phyloP scores from a whole-genome alignment of 2,113 vertebrate genomes.

The Harpagus bidentatus region DNA sequence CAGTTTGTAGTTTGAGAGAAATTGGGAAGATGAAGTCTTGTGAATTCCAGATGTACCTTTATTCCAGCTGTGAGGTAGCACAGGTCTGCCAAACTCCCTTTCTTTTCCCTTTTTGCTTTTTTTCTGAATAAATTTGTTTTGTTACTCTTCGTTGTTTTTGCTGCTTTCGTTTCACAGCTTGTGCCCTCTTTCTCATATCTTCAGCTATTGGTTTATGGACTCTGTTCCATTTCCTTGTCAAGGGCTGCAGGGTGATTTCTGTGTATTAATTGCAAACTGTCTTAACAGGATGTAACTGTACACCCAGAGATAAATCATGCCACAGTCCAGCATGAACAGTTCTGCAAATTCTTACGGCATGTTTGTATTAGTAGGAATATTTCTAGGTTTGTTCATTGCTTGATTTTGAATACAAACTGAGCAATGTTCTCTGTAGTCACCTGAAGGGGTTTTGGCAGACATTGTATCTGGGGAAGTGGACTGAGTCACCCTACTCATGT shows the following conservation, averaged over 20 bases:
- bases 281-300: neutral
- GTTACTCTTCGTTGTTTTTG: neutral
- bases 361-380: neutral
- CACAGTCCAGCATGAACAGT: neutral
- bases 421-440: neutral
- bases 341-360: neutral
- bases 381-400: neutral
- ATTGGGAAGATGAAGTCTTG: neutral
- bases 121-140: neutral
- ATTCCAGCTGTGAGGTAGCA: neutral
- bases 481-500: neutral
- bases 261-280: neutral
- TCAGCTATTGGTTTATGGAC: neutral
- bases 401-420: neutral
- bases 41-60: neutral
- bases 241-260: neutral
- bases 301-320: neutral
- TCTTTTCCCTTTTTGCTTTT: neutral
- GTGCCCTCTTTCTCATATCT: neutral
- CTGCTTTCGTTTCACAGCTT: conserved; percentile 5
- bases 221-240: neutral
- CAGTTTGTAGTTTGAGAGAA: neutral
- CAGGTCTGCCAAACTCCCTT: neutral
- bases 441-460: neutral
- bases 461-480: neutral